Percentiles rank a stretch among this genome's conserved stretches.
Evolutionary conservation across 2,797 vertebrate species (phyloP).

Genomic region (Muscicapa comitata): DNA sequence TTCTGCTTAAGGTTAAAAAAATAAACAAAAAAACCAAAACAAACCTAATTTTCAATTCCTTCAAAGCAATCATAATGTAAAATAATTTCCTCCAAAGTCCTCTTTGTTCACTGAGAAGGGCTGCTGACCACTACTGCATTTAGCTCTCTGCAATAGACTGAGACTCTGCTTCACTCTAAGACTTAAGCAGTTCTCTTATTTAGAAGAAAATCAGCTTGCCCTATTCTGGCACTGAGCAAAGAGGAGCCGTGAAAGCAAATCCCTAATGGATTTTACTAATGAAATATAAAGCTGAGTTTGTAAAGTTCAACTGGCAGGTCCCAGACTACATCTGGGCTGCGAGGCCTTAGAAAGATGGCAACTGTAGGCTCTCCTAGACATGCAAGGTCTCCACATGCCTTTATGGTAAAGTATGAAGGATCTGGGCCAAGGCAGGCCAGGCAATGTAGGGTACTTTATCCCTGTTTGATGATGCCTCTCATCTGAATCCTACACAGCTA

Average conservation of each 20-base stretch:
- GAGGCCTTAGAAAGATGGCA: not conserved
- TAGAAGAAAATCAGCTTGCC: not conserved
- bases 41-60: not conserved
- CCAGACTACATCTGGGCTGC: not conserved
- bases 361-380: not conserved
- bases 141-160: not conserved
- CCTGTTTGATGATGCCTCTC: not conserved
- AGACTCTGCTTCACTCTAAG: not conserved
- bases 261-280: not conserved
- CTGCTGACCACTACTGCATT: not conserved
- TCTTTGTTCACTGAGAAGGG: not conserved
- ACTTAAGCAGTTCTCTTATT: not conserved
- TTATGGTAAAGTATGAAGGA: not conserved
- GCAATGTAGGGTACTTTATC: not conserved
- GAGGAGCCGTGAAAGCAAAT: not conserved
- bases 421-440: not conserved
- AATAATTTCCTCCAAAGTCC: not conserved
- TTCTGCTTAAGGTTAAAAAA: not conserved
- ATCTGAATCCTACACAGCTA: not conserved
- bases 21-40: not conserved
- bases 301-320: not conserved
- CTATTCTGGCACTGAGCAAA: not conserved
- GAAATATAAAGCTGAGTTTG: not conserved
- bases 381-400: rapidly evolving
- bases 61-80: not conserved